phyloP scores from a whole-genome alignment of 1,140 invertebrate species.

The Phymorhynchus buccinoides region DNA sequence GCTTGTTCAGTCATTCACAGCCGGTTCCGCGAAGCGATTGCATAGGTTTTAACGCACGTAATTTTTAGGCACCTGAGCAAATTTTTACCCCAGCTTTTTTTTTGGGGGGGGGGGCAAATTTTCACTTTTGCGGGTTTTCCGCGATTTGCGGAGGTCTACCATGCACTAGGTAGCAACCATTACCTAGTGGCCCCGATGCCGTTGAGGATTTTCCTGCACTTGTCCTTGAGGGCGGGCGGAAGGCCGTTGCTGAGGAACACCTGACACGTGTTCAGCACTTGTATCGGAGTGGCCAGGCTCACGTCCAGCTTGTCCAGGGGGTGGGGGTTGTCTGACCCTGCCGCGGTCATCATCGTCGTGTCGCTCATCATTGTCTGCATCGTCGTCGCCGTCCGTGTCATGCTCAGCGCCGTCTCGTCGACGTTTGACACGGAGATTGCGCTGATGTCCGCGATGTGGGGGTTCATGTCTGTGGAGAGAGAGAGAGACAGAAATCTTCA shows the following conservation, averaged over 20 bases:
- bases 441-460: constrained; percentile 60
- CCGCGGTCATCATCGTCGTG: not conserved
- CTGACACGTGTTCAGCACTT: constrained; percentile 61
- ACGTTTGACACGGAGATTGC: constrained; percentile 49
- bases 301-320: constrained; percentile 22
- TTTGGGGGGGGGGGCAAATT: too few relatives aligned
- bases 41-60: too few relatives aligned
- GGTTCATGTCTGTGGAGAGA: constrained; percentile 36
- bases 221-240: constrained; percentile 79
- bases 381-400: too few relatives aligned
- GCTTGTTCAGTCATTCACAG: too few relatives aligned
- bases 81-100: too few relatives aligned
- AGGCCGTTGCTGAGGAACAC: constrained; percentile 79
- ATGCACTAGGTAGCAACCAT: too few relatives aligned
- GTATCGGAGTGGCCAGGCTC: constrained; percentile 43
- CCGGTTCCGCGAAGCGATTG: too few relatives aligned
- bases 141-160: too few relatives aligned
- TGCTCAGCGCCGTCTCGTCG: constrained; percentile 41
- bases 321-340: too few relatives aligned
- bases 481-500: not conserved
- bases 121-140: too few relatives aligned
- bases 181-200: constrained; percentile 83
- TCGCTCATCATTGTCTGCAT: constrained; percentile 18
- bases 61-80: too few relatives aligned
- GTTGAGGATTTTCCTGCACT: constrained; percentile 84